Conservation (phyloP, 1,140 invertebrate species). For the Daktulosphaira vitifoliae region DNA sequence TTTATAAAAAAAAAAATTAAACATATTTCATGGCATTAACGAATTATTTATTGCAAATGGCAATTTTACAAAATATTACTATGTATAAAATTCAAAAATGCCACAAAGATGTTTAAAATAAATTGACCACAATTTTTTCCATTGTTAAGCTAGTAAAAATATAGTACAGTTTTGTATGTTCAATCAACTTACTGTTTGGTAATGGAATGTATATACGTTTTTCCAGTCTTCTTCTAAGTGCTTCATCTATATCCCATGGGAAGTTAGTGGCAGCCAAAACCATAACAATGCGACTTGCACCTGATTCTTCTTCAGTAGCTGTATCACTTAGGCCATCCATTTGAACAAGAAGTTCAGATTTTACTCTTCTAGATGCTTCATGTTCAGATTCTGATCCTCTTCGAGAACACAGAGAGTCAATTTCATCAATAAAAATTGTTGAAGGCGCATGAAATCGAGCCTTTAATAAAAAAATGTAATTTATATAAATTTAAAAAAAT, state of each 20-base stretch:
- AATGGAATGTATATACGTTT: conserved; percentile 99
- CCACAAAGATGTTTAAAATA: too few relatives aligned
- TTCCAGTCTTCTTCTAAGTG: conserved; percentile 84
- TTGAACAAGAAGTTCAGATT: conserved; percentile 95
- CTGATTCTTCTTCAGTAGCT: conserved; percentile 54
- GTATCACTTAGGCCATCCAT: conserved; percentile 86
- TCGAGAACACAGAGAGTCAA: conserved; percentile 94
- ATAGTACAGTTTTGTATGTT: too few relatives aligned
- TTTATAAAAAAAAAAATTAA: too few relatives aligned
- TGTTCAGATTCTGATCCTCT: conserved; percentile 95
- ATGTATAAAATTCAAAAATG: too few relatives aligned
- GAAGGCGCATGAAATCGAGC: conserved; percentile 97
- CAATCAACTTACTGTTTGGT: conserved; percentile 73
- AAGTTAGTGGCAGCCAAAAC: conserved; percentile 98
- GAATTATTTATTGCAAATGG: too few relatives aligned
- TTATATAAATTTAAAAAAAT: conserved; percentile 27
- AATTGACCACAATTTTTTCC: too few relatives aligned
- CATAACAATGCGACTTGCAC: conserved; percentile 76
- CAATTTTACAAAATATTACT: too few relatives aligned
- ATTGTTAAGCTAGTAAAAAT: too few relatives aligned
- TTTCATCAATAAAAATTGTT: conserved; percentile 99
- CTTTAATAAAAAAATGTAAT: conserved; percentile 47
- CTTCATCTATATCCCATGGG: conserved; percentile 99
- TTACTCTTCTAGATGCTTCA: conserved; percentile 93
- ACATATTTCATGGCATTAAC: too few relatives aligned